These are phyloP conservation scores for Engystomops pustulosus DNA, from an alignment of 2,113 vertebrate genomes.

Conservation along the genomic window DNA sequence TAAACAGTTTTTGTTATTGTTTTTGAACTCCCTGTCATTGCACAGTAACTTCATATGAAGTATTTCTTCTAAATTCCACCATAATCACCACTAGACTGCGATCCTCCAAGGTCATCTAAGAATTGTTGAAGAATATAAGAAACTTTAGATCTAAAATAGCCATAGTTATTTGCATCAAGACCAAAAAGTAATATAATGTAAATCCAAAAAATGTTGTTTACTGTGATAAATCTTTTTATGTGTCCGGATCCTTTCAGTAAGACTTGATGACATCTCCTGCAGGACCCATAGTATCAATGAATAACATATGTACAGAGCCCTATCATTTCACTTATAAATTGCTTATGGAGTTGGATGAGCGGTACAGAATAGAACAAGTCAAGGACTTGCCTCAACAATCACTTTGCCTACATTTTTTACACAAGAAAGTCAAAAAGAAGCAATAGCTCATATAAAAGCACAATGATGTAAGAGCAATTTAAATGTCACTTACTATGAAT, in stretches of 20 bases:
- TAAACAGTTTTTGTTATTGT: background rate
- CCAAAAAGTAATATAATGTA: background rate
- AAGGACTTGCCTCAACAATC: slow-evolving; percentile 36
- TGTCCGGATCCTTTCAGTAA: slow-evolving; percentile 12
- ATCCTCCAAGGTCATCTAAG: background rate
- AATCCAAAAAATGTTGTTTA: background rate
- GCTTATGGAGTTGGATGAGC: background rate
- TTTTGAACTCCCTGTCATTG: background rate
- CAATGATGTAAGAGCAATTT: slow-evolving; percentile 46
- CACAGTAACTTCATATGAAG: background rate
- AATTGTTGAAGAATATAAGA: background rate
- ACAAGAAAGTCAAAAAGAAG: slow-evolving; percentile 23
- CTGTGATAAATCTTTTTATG: slow-evolving; percentile 16
- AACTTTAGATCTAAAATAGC: background rate
- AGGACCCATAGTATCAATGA: background rate
- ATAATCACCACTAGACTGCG: background rate
- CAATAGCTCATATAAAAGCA: slow-evolving; percentile 27
- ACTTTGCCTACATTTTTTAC: slow-evolving; percentile 7
- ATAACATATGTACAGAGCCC: background rate
- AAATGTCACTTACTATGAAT: slow-evolving; percentile 29
- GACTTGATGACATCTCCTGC: background rate
- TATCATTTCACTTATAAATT: slow-evolving; percentile 14
- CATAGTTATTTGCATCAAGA: background rate
- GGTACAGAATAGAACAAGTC: slow-evolving; percentile 33
- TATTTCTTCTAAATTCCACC: background rate